Percentiles rank a stretch among this genome's conserved stretches.
These are phyloP conservation scores for Falco cherrug DNA, from an alignment of 2,797 vertebrate genomes.

Conservation along the genomic window DNA sequence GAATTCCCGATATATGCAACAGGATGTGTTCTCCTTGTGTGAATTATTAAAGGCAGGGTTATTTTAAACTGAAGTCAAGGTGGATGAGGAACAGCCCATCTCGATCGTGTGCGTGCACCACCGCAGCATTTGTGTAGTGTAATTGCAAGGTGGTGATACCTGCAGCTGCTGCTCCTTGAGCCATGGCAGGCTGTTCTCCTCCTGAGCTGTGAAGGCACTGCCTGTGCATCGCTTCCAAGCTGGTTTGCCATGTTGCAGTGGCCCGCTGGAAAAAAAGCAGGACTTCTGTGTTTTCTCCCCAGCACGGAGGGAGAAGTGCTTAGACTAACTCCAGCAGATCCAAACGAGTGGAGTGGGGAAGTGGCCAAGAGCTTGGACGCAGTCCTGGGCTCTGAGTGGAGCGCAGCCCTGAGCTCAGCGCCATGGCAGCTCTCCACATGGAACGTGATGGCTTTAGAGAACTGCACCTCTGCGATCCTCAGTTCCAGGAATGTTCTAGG, in stretches of 20 bases:
- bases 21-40: background rate
- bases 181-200: background rate
- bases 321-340: background rate
- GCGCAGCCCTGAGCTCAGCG: background rate
- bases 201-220: background rate
- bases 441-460: slow-evolving; percentile 29
- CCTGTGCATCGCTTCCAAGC: background rate
- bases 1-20: background rate
- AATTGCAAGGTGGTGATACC: background rate
- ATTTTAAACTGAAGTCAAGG: background rate
- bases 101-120: accelerated
- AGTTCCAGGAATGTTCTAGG: slow-evolving; percentile 70
- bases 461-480: background rate
- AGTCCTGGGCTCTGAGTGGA: background rate
- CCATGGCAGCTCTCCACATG: slow-evolving; percentile 22
- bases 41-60: background rate
- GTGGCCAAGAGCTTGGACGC: slow-evolving; percentile 33
- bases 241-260: background rate
- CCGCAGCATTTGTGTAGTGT: background rate
- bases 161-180: background rate
- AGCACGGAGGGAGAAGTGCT: background rate
- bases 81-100: background rate
- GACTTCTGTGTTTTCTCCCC: background rate
- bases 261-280: background rate
- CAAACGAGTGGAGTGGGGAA: background rate